These are phyloP conservation scores for Ommatoiulus sabulosus DNA, from an alignment of 2,888 invertebrate species.

Conservation along the genomic window DNA sequence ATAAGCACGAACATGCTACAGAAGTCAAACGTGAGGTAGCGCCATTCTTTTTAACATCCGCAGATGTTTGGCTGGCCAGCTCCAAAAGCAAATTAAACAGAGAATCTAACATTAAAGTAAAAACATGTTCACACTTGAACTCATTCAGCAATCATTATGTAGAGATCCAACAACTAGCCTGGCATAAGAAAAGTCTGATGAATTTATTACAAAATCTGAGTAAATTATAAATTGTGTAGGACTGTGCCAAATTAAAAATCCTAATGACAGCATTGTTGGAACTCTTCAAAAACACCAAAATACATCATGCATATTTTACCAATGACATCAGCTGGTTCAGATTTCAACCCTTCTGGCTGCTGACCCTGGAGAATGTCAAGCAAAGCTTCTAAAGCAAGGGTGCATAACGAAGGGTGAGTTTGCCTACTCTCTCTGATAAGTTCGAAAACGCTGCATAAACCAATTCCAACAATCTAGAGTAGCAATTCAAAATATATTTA, in stretches of 20 bases:
- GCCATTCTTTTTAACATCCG: conserved; percentile 71
- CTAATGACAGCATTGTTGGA: conserved; percentile 7
- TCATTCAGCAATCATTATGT: no score
- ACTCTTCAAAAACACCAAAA: background rate
- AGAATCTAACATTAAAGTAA: conserved; percentile 72
- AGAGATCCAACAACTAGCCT: no score
- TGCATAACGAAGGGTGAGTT: conserved; percentile 86
- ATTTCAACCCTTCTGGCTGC: conserved; percentile 84
- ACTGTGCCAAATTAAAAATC: no score
- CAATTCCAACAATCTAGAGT: conserved; percentile 68
- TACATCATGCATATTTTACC: conserved; percentile 70
- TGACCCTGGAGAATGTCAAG: conserved; percentile 92
- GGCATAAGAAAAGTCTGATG: no score
- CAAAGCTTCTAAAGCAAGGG: conserved; percentile 86
- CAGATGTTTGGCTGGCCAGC: conserved; percentile 75
- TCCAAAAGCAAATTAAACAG: conserved; percentile 87
- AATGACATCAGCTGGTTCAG: conserved; percentile 82
- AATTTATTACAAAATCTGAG: no score
- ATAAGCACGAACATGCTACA: conserved; percentile 89
- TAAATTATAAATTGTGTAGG: no score
- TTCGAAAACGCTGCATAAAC: conserved; percentile 83
- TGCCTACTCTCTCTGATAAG: conserved; percentile 87
- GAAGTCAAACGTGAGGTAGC: conserved; percentile 79
- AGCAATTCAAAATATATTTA: conserved; percentile 94
- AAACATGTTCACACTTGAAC: background rate